Evolutionary conservation across 2,113 vertebrate species (phyloP).

Genomic region (Melierax canorus): DNA sequence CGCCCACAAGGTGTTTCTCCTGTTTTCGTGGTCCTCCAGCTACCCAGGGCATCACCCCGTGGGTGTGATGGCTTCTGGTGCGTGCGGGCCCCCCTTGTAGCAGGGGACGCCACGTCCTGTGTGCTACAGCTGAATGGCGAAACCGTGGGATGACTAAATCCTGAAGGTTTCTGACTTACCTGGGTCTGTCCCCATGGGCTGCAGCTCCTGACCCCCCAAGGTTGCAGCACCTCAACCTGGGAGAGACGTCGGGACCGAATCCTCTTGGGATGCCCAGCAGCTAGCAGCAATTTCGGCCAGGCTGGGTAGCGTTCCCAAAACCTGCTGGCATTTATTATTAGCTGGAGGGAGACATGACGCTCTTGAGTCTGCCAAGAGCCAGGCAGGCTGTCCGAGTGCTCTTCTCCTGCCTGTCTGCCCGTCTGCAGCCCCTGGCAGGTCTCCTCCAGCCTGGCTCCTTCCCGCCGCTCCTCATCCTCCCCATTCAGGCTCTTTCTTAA

Average conservation of each 20-base stretch:
- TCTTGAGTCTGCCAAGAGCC: not conserved
- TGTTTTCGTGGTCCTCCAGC: not conserved
- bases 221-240: not conserved
- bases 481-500: fast-evolving
- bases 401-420: not conserved
- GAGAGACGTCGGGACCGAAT: fast-evolving
- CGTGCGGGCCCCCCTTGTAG: fast-evolving
- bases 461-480: not conserved
- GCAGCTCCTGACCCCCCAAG: not conserved
- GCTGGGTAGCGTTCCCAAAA: not conserved
- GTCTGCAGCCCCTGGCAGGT: not conserved
- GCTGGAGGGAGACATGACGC: not conserved
- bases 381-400: not conserved
- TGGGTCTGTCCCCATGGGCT: not conserved
- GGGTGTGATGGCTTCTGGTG: not conserved
- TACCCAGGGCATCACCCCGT: not conserved
- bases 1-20: fast-evolving
- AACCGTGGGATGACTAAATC: not conserved
- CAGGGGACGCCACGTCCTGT: fast-evolving
- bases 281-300: fast-evolving
- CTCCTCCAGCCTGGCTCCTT: not conserved
- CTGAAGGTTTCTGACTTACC: not conserved
- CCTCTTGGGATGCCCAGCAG: not conserved
- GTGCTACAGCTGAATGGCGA: not conserved
- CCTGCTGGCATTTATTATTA: not conserved